These are phyloP conservation scores for Champsocephalus esox DNA, from an alignment of 2,797 vertebrate genomes.

Conservation along the genomic window DNA sequence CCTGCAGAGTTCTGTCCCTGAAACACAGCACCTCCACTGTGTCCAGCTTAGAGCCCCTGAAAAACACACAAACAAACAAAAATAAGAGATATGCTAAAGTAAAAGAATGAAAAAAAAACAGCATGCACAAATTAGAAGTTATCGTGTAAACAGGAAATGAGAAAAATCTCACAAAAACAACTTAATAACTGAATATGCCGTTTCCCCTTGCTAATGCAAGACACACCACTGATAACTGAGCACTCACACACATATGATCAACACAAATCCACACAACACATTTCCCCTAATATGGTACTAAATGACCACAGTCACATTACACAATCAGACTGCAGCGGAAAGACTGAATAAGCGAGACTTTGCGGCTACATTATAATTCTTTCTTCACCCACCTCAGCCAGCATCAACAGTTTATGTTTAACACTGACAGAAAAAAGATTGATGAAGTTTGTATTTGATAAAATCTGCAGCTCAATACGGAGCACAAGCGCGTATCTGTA, in stretches of 20 bases:
- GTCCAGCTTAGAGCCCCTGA: conserved; percentile 88
- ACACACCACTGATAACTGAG: not conserved
- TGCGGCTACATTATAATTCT: conserved; percentile 19
- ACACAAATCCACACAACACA: conserved; percentile 4
- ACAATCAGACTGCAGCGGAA: conserved; percentile 27
- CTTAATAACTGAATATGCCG: not conserved
- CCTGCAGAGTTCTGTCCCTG: conserved; percentile 94
- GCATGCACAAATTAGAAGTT: not conserved
- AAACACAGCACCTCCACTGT: conserved; percentile 93
- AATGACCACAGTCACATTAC: conserved; percentile 21
- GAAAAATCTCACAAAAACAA: not conserved
- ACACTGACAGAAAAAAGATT: conserved; percentile 30
- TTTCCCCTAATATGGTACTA: conserved; percentile 48
- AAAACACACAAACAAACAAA: conserved; percentile 47
- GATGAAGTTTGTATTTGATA: conserved; percentile 53
- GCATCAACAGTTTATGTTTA: conserved; percentile 55
- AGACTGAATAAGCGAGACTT: conserved; percentile 37
- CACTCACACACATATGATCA: not conserved
- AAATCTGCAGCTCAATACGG: conserved; percentile 11
- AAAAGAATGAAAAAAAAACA: not conserved
- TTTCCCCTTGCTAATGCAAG: not conserved
- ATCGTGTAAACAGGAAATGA: not conserved
- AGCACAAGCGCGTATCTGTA: conserved; percentile 3
- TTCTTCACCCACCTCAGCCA: conserved; percentile 34
- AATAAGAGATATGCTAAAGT: conserved; percentile 10